Evolutionary conservation across 2,113 vertebrate genomes (phyloP).

Genomic region (Vulpes ferrilata): DNA sequence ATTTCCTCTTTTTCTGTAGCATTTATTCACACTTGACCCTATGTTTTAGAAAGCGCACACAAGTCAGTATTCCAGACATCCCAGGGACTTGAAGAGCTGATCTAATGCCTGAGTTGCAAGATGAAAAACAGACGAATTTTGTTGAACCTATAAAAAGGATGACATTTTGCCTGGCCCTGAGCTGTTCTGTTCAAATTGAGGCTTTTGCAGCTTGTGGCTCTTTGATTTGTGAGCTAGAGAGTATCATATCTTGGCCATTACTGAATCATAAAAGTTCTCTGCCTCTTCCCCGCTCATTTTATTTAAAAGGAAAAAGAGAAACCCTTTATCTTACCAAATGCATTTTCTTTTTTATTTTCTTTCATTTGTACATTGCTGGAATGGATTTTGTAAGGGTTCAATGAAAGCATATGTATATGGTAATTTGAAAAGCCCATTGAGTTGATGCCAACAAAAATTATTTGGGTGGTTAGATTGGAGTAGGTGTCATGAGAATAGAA

Average conservation of each 20-base stretch:
- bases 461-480: constrained; percentile 5
- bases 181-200: constrained; percentile 83
- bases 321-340: constrained; percentile 63
- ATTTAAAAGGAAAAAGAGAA: constrained; percentile 74
- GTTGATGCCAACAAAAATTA: constrained; percentile 13
- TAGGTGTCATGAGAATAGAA: constrained; percentile 28
- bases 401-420: constrained; percentile 67
- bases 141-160: constrained; percentile 87
- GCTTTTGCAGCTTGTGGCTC: constrained; percentile 80
- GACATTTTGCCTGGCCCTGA: constrained; percentile 86
- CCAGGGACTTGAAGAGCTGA: constrained; percentile 85
- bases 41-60: constrained; percentile 83
- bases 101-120: constrained; percentile 83
- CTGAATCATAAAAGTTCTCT: constrained; percentile 81
- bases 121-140: constrained; percentile 85
- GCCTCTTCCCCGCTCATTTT: constrained; percentile 82
- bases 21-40: constrained; percentile 84
- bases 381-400: constrained; percentile 43
- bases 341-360: constrained; percentile 67
- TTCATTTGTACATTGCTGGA: constrained; percentile 49
- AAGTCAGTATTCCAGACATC: constrained; percentile 80
- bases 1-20: constrained; percentile 71
- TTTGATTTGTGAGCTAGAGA: constrained; percentile 87
- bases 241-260: constrained; percentile 83
- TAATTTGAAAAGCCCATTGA: constrained; percentile 57